phyloP scores from a whole-genome alignment of 2,888 invertebrate species.

The Athetis lepigone region DNA sequence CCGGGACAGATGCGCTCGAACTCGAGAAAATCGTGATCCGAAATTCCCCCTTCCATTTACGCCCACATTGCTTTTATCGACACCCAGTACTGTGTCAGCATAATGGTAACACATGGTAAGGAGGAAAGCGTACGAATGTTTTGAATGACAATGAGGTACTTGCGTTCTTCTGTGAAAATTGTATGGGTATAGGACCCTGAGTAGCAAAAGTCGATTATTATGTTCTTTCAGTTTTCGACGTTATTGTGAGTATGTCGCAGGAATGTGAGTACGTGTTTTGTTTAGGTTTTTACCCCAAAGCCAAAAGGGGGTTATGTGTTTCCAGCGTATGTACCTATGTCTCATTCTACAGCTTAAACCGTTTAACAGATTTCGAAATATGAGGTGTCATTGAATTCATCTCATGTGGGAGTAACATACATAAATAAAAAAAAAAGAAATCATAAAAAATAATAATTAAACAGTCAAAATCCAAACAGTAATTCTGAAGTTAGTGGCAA shows the following conservation, averaged over 20 bases:
- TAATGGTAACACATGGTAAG: slow-evolving; percentile 76
- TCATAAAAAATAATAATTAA: no score
- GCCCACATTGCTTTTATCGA: slow-evolving; percentile 65
- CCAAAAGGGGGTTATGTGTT: no score
- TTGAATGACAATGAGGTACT: slow-evolving; percentile 74
- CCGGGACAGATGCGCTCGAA: slow-evolving; percentile 84
- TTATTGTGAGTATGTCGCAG: slow-evolving; percentile 29
- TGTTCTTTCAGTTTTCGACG: slow-evolving; percentile 15
- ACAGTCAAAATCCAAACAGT: no score
- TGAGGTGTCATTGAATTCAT: no score
- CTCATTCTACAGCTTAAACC: no score
- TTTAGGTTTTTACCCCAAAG: no score
- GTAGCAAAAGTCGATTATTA: slow-evolving; percentile 26
- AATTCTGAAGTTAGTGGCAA: no score
- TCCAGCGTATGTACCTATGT: no score
- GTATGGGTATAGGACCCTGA: slow-evolving; percentile 59
- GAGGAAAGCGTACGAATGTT: slow-evolving; percentile 71
- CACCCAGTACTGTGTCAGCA: slow-evolving; percentile 74
- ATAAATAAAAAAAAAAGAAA: no score
- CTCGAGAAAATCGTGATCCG: slow-evolving; percentile 82
- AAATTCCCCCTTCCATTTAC: slow-evolving; percentile 63
- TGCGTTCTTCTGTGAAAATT: slow-evolving; percentile 69
- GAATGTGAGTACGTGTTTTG: slow-evolving; percentile 6
- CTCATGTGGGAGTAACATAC: no score
- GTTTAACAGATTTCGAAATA: no score